phyloP scores from a whole-genome alignment of 1,140 invertebrate genomes.

The Macrotrachela quadricornifera region DNA sequence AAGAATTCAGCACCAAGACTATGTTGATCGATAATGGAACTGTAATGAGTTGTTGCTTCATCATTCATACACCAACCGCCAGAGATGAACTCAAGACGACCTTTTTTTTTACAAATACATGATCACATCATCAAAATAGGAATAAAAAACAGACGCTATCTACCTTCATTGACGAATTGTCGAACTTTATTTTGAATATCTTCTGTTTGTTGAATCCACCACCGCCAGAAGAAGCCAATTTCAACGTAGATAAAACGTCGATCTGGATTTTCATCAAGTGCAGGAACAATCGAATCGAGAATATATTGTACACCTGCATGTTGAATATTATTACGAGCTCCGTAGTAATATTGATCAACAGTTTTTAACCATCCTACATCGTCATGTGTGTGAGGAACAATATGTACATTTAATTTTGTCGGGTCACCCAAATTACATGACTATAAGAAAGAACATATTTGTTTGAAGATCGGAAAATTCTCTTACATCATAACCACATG shows the following conservation, averaged over 20 bases:
- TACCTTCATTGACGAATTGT: slow-evolving; percentile 22
- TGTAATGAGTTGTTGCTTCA: slow-evolving; percentile 72
- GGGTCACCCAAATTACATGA: slow-evolving; percentile 8
- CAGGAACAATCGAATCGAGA: slow-evolving; percentile 59
- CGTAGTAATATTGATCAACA: slow-evolving; percentile 71
- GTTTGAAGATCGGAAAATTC: too few species aligned
- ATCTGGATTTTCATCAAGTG: slow-evolving; percentile 46
- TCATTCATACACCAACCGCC: slow-evolving; percentile 50
- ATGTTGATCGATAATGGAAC: slow-evolving; percentile 77
- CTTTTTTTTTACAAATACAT: slow-evolving; percentile 25
- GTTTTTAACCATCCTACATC: slow-evolving; percentile 82
- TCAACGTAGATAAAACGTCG: slow-evolving; percentile 45
- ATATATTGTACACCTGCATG: slow-evolving; percentile 44
- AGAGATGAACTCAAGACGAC: too few species aligned
- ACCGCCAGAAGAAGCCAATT: slow-evolving; percentile 69
- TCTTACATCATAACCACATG: too few species aligned
- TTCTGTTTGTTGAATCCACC: slow-evolving; percentile 56
- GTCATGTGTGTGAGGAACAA: slow-evolving; percentile 53
- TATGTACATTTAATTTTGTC: slow-evolving; percentile 47
- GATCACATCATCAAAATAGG: slow-evolving; percentile 49
- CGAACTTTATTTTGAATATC: slow-evolving; percentile 31
- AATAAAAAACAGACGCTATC: neutral
- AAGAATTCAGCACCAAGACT: slow-evolving; percentile 40
- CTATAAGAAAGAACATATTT: too few species aligned
- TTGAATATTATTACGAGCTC: slow-evolving; percentile 16